Conservation (phyloP, 2,113 vertebrate species). For the Neotoma lepida region DNA sequence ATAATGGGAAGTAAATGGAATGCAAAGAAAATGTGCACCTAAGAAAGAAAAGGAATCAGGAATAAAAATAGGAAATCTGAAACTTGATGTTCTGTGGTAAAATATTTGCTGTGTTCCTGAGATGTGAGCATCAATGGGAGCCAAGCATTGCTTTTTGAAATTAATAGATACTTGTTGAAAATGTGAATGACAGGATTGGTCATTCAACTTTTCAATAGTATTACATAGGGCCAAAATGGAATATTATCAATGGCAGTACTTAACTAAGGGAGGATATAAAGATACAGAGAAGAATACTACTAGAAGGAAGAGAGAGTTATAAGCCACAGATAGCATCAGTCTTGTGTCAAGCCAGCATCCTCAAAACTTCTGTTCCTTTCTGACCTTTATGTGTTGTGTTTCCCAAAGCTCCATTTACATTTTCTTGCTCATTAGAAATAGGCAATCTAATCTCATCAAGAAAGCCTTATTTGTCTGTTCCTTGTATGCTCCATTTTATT, state of each 20-base stretch:
- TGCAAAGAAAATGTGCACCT: background rate
- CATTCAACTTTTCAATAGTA: background rate
- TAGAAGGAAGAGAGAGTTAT: fast-evolving
- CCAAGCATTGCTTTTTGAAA: background rate
- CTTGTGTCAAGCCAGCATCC: background rate
- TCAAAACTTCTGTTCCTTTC: background rate
- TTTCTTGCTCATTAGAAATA: background rate
- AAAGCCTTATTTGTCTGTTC: background rate
- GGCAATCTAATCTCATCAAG: background rate
- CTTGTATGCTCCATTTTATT: background rate
- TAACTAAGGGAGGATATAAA: background rate
- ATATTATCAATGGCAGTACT: background rate
- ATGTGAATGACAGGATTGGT: background rate
- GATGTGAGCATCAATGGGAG: too few relatives aligned
- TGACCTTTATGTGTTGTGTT: background rate
- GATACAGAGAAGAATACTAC: fast-evolving
- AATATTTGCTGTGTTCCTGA: background rate
- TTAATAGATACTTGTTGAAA: background rate
- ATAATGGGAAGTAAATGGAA: background rate
- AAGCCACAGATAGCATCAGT: background rate
- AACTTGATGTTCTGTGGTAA: background rate
- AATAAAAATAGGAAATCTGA: background rate
- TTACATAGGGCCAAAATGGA: background rate
- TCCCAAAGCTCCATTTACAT: background rate
- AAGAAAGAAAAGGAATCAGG: background rate